A percentile compares a stretch with the other conserved stretches of the same genome.
phyloP scores from a whole-genome alignment of 1,140 invertebrate species.

The Papilio helenus region DNA sequence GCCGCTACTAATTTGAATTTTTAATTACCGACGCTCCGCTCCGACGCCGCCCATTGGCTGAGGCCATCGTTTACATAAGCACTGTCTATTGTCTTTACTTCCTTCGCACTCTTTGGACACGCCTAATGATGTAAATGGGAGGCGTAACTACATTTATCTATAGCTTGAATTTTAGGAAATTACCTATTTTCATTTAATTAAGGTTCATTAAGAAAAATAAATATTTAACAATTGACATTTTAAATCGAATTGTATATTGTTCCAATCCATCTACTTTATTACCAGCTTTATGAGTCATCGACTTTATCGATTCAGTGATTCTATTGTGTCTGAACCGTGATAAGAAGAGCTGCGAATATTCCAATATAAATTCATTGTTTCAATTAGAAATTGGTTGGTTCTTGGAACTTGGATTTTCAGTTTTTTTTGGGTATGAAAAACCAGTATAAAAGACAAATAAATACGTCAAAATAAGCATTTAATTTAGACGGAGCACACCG shows the following conservation, averaged over 20 bases:
- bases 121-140: slow-evolving; percentile 21
- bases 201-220: background rate
- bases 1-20: slow-evolving; percentile 78
- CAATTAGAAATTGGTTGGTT: background rate
- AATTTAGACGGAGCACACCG: background rate
- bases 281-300: background rate
- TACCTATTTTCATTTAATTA: background rate
- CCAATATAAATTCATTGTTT: background rate
- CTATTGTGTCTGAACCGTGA: background rate
- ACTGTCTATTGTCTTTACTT: slow-evolving; percentile 65
- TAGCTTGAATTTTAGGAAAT: background rate
- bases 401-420: background rate
- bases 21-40: slow-evolving; percentile 70
- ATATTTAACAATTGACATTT: background rate
- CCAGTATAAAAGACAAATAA: background rate
- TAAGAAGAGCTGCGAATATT: too few species aligned
- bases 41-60: slow-evolving; percentile 65
- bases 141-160: background rate
- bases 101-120: slow-evolving; percentile 27
- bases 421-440: too few species aligned
- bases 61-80: slow-evolving; percentile 55
- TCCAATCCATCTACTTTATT: background rate
- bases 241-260: background rate
- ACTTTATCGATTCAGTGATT: background rate
- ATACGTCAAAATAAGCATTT: background rate